A percentile compares a stretch with the other conserved stretches of the same genome.
phyloP scores from a whole-genome alignment of 2,888 invertebrate genomes.

The Pheosia gnoma region DNA sequence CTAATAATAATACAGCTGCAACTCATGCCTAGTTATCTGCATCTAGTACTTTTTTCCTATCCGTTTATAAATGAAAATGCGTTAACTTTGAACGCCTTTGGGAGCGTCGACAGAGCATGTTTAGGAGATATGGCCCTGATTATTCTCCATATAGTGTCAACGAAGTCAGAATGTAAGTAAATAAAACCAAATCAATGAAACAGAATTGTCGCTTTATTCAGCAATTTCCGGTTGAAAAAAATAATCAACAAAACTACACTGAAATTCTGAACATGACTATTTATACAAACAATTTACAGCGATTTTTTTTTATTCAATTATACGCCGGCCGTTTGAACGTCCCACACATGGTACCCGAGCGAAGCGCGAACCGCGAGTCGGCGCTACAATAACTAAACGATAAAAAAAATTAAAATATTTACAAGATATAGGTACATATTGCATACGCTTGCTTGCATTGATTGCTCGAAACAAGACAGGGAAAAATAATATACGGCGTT shows the following conservation, averaged over 20 bases:
- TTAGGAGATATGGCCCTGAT: too few species aligned
- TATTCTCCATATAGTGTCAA: too few species aligned
- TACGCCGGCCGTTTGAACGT: constrained; percentile 49
- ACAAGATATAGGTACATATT: constrained; percentile 56
- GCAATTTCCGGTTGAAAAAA: constrained; percentile 81
- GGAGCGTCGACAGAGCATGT: too few species aligned
- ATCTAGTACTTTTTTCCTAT: too few species aligned
- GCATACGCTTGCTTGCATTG: constrained; percentile 43
- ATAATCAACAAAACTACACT: constrained; percentile 80
- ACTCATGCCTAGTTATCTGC: too few species aligned
- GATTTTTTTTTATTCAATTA: constrained; percentile 52
- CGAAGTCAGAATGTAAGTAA: constrained; percentile 19
- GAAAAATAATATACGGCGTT: constrained; percentile 44
- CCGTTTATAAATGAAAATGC: too few species aligned
- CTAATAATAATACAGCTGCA: too few species aligned
- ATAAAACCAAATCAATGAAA: constrained; percentile 70
- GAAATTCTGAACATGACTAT: constrained; percentile 81
- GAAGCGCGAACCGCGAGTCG: constrained; percentile 33
- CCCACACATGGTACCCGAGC: constrained; percentile 43
- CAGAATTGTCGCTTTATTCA: constrained; percentile 82
- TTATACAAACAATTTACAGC: constrained; percentile 82
- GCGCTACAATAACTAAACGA: constrained; percentile 27
- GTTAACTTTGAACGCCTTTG: too few species aligned
- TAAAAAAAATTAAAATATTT: constrained; percentile 65
- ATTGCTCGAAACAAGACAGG: constrained; percentile 44